phyloP scores from a whole-genome alignment of 2,797 vertebrate species.

The Rhyacichthys aspro region DNA sequence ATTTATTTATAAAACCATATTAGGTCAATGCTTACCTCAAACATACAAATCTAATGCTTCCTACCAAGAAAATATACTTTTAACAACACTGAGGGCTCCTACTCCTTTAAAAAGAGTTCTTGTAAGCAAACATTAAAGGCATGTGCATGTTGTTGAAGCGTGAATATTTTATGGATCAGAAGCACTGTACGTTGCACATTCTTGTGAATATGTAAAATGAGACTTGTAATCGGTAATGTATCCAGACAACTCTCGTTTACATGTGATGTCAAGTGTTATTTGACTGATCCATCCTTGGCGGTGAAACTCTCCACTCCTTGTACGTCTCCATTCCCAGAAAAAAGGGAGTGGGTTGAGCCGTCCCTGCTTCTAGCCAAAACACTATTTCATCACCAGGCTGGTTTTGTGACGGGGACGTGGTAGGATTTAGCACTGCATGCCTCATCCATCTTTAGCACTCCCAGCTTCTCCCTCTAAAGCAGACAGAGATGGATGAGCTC shows the following conservation, averaged over 20 bases:
- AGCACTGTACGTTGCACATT: slow-evolving; percentile 5
- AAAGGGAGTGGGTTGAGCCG: slow-evolving; percentile 48
- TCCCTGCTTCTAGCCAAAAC: slow-evolving; percentile 62
- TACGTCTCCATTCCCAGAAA: slow-evolving; percentile 45
- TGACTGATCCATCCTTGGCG: slow-evolving; percentile 45
- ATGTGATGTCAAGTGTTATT: slow-evolving; percentile 55
- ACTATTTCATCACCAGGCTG: slow-evolving; percentile 64
- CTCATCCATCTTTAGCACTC: slow-evolving; percentile 73
- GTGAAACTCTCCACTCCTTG: slow-evolving; percentile 41
- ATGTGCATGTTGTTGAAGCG: slow-evolving; percentile 23
- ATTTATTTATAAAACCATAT: no score
- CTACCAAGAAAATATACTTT: no score
- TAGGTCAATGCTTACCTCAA: no score
- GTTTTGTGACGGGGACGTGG: slow-evolving; percentile 57
- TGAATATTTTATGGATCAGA: slow-evolving; percentile 49
- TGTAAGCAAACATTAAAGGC: slow-evolving; percentile 9
- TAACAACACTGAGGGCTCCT: no score
- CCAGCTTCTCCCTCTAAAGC: slow-evolving; percentile 59
- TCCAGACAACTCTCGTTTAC: slow-evolving; percentile 18
- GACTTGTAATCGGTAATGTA: slow-evolving; percentile 10
- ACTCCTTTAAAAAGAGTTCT: no score
- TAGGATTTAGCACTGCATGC: slow-evolving; percentile 65
- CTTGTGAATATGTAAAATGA: slow-evolving; percentile 11
- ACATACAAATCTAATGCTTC: no score
- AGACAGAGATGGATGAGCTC: slow-evolving; percentile 70